Evolutionary conservation across 2,888 invertebrate genomes (phyloP), one percentile per base, ranked within the genome.

Genomic region (Leptinotarsa peninsularis): DNA sequence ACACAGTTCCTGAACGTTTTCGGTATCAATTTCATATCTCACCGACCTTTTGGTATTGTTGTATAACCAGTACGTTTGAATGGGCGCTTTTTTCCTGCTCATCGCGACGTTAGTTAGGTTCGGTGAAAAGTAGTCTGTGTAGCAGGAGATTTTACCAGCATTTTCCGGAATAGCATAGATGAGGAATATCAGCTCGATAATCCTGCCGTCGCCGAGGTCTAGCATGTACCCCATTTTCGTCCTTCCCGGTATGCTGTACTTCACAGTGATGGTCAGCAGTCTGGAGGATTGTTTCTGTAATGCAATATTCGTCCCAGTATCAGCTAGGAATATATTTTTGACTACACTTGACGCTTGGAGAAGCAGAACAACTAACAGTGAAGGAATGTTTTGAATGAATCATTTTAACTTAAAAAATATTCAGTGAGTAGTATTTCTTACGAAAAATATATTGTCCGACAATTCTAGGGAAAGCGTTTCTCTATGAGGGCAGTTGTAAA

Each of bases 41-140:
- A 87, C 81, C 23, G 80, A 69, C 4, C 82, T 75, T 49, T 76
- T 78, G 2, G 87, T 86, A 74, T 87, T 86, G 75, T 90, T 90
- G 76, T 88, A 86, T 21, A 90, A 76, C 88, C 89, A 89, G 78
- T 85, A 87, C 21, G 84, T 82, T 86, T 89, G 81, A 50, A 79
- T 69, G 68, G 83, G 81, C 3, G 87, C 84, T 54, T 85, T 81
- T 68, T 78, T 82, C 74, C 87, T 85, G 13, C 87, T 86, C 23
- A 89, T 83, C 72, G 81, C 86, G 71, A 87, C 78, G 54, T 81
- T 79, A 43, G 83, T 77, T 66, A 89, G 76, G 7, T 81, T 76
- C 33, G 87, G 75, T 27, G 73, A 71, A 58, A 74, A 78, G 21
- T 75, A 67, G 23, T 27, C 49, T 4, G 72, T 69, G 66, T 81